These are phyloP conservation scores for Panagrolaimus sp. DNA, from an alignment of 1,140 invertebrate genomes.

Conservation along the genomic window DNA sequence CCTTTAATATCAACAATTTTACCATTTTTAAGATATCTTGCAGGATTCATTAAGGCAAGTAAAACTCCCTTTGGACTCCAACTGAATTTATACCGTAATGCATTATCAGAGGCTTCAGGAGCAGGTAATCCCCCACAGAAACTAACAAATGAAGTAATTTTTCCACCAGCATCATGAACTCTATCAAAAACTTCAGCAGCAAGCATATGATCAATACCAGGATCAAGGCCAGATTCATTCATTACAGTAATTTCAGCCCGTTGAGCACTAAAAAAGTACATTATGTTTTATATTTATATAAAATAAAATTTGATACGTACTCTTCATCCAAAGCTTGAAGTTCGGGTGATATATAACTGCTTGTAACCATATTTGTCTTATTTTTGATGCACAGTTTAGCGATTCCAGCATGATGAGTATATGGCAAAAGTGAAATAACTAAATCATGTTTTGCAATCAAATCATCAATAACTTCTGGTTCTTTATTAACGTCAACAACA, in stretches of 20 bases:
- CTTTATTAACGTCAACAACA: conserved; percentile 75
- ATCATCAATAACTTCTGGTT: conserved; percentile 68
- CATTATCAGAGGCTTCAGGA: conserved; percentile 86
- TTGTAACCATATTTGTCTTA: conserved; percentile 86
- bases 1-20: conserved; percentile 79
- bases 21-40: conserved; percentile 78
- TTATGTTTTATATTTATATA: no score
- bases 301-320: conserved; percentile 64
- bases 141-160: conserved; percentile 81
- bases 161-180: conserved; percentile 69
- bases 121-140: conserved; percentile 94
- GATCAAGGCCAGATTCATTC: conserved; percentile 93
- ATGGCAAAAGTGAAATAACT: conserved; percentile 81
- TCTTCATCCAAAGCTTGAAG: conserved; percentile 73
- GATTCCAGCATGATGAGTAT: conserved; percentile 73
- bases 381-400: conserved; percentile 79
- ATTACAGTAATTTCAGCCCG: conserved; percentile 80
- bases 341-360: conserved; percentile 81
- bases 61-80: conserved; percentile 88
- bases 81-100: conserved; percentile 92
- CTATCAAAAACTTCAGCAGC: conserved; percentile 95
- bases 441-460: conserved; percentile 72
- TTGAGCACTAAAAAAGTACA: conserved; percentile 66
- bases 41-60: conserved; percentile 77
- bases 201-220: conserved; percentile 92